These are phyloP conservation scores for Sisyra nigra DNA, from an alignment of 2,888 invertebrate genomes.

Conservation along the genomic window DNA sequence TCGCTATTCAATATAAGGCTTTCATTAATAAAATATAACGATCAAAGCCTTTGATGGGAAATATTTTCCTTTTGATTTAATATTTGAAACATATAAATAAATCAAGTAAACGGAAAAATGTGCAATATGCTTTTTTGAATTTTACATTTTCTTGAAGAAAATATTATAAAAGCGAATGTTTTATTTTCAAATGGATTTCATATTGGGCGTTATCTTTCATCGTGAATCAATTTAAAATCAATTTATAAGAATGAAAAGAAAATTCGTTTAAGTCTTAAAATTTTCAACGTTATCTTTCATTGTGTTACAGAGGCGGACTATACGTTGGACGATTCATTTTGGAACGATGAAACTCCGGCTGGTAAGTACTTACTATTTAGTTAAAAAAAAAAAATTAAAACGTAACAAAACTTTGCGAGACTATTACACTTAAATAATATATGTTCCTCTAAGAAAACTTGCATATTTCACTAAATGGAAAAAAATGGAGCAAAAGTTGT, in stretches of 20 bases:
- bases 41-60: too few species aligned
- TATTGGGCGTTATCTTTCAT: too few species aligned
- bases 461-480: neutral
- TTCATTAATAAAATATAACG: too few species aligned
- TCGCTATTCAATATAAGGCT: too few species aligned
- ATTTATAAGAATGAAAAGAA: neutral
- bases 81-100: too few species aligned
- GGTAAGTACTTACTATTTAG: conserved; percentile 42
- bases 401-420: neutral
- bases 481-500: neutral
- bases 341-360: conserved; percentile 85
- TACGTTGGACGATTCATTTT: conserved; percentile 82
- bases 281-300: conserved; percentile 14
- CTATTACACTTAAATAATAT: neutral
- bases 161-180: too few species aligned
- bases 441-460: neutral
- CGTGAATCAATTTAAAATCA: neutral
- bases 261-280: neutral
- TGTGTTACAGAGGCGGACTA: conserved; percentile 77
- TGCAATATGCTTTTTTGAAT: too few species aligned
- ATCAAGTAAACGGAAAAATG: too few species aligned
- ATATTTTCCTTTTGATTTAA: too few species aligned
- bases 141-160: too few species aligned
- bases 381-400: conserved; percentile 4
- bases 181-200: too few species aligned